Percentiles rank a stretch among this genome's conserved stretches.
Evolutionary conservation across 2,888 invertebrate species (phyloP).

Genomic region (Cistogaster globosa): DNA sequence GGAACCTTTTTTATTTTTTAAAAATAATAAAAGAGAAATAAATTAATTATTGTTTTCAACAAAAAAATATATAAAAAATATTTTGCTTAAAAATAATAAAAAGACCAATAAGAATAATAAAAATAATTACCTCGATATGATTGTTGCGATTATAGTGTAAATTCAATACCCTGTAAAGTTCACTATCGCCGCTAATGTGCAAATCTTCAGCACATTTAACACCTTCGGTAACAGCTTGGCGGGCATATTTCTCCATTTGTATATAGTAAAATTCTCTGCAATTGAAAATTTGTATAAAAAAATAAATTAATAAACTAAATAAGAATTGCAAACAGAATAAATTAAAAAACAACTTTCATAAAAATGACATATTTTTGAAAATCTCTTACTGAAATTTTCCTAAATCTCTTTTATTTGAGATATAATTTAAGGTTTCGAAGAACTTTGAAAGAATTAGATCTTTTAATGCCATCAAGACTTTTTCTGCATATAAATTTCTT

Average conservation of each 20-base stretch:
- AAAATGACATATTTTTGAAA: no score
- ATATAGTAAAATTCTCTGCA: slow-evolving; percentile 99
- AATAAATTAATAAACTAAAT: slow-evolving; percentile 11
- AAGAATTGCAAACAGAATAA: background rate
- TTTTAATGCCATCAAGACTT: no score
- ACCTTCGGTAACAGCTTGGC: slow-evolving; percentile 98
- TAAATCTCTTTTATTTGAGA: no score
- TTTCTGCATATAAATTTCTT: no score
- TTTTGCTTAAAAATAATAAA: background rate
- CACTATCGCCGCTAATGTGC: slow-evolving; percentile 96
- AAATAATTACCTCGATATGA: slow-evolving; percentile 82
- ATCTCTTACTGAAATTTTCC: no score
- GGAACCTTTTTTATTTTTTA: slow-evolving; percentile 90
- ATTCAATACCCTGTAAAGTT: slow-evolving; percentile 98
- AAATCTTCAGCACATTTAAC: slow-evolving; percentile 96
- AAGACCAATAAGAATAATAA: slow-evolving; percentile 2
- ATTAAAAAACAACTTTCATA: no score
- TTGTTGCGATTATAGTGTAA: slow-evolving; percentile 98
- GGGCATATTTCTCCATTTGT: slow-evolving; percentile 99
- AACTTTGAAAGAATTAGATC: no score
- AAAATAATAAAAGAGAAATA: slow-evolving; percentile 54
- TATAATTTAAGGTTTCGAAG: no score
- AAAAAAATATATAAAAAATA: background rate
- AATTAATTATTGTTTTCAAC: slow-evolving; percentile 28
- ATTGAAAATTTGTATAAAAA: slow-evolving; percentile 22